phyloP scores from a whole-genome alignment of 2,797 vertebrate species.

The Ciconia nigra region DNA sequence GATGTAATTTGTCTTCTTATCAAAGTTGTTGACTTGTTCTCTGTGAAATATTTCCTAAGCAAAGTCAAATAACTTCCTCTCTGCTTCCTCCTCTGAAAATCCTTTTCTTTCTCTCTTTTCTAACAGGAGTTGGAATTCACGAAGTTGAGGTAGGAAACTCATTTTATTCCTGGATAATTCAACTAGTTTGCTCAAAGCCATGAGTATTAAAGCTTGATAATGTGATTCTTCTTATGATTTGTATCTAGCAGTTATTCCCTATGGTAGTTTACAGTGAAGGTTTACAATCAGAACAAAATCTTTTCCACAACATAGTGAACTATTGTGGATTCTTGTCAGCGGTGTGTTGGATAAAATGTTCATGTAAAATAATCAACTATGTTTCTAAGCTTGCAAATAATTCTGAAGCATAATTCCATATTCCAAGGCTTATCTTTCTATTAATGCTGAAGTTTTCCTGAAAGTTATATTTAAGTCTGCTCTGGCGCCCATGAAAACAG shows the following conservation, averaged over 20 bases:
- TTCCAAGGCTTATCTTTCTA: neutral
- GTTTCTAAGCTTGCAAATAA: neutral
- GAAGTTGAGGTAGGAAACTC: slow-evolving; percentile 62
- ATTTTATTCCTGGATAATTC: neutral
- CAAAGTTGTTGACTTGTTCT: neutral
- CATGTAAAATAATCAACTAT: neutral
- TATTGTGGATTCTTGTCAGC: neutral
- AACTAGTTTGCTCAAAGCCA: neutral
- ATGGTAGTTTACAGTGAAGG: neutral
- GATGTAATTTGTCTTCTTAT: neutral
- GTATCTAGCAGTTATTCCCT: neutral
- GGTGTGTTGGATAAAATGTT: neutral
- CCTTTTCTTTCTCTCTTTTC: neutral
- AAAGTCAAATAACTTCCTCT: neutral
- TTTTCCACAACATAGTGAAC: neutral
- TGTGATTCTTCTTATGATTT: neutral
- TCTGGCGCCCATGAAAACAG: neutral
- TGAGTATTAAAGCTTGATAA: neutral
- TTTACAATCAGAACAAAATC: neutral
- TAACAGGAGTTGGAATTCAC: slow-evolving; percentile 52
- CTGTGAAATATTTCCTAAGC: neutral
- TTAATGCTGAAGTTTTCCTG: neutral
- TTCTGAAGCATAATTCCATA: neutral
- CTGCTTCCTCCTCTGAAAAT: neutral
- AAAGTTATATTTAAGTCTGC: neutral